These are phyloP conservation scores for Beris morrisii DNA, from an alignment of 2,888 invertebrate species.

Conservation along the genomic window DNA sequence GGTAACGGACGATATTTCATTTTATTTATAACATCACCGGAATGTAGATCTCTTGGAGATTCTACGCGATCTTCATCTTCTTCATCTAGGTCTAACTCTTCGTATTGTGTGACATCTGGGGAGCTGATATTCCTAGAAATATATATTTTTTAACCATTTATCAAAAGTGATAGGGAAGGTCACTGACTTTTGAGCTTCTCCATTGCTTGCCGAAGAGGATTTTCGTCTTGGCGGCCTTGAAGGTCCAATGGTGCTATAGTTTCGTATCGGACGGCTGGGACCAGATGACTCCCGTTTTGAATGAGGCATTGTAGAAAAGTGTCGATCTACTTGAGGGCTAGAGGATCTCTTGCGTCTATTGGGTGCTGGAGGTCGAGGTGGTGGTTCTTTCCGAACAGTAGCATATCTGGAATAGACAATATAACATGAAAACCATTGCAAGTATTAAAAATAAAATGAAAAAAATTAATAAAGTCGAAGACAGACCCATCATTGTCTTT, in stretches of 20 bases:
- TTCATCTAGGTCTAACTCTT: slow-evolving; percentile 55
- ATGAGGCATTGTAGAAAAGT: slow-evolving; percentile 71
- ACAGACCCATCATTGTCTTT: slow-evolving; percentile 53
- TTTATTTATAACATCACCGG: slow-evolving; percentile 75
- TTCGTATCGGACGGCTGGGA: slow-evolving; percentile 63
- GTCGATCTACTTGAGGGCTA: slow-evolving; percentile 61
- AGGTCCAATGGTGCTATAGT: slow-evolving; percentile 65
- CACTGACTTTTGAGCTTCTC: slow-evolving; percentile 56
- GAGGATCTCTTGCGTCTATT: slow-evolving; percentile 62
- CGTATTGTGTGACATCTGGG: slow-evolving; percentile 56
- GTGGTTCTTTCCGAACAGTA: slow-evolving; percentile 70
- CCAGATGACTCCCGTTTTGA: slow-evolving; percentile 54
- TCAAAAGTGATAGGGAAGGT: neutral
- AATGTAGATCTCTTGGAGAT: slow-evolving; percentile 63
- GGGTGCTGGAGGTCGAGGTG: slow-evolving; percentile 66
- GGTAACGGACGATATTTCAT: slow-evolving; percentile 86
- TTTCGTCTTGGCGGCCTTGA: slow-evolving; percentile 65
- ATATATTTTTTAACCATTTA: neutral
- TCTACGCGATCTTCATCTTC: slow-evolving; percentile 38
- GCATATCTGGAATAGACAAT: slow-evolving; percentile 66
- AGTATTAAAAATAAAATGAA: neutral
- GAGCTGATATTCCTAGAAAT: slow-evolving; percentile 33
- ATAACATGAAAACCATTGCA: slow-evolving; percentile 43
- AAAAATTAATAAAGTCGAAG: neutral
- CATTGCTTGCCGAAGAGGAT: slow-evolving; percentile 60